Conservation (phyloP, 2,888 invertebrate genomes). For the Portevinia maculata region DNA sequence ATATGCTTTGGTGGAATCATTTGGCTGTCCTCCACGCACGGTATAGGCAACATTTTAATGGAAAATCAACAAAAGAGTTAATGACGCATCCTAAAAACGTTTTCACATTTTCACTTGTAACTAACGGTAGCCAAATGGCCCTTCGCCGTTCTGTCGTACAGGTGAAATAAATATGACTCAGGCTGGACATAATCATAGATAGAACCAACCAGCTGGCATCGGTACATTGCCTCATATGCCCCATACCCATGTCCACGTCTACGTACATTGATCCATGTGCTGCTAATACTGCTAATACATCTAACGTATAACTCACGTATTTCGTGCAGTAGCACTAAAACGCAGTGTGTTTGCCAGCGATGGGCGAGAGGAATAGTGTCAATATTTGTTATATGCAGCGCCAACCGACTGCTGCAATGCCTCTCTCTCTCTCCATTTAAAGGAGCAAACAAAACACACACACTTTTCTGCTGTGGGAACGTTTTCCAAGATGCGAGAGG, state of each 20-base stretch:
- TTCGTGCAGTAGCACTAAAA: background rate
- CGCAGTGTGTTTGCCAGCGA: background rate
- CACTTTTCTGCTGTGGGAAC: slow-evolving; percentile 26
- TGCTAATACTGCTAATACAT: slow-evolving; percentile 48
- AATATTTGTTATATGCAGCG: slow-evolving; percentile 65
- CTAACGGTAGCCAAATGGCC: background rate
- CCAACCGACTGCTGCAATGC: slow-evolving; percentile 46
- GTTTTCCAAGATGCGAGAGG: background rate
- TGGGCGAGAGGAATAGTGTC: slow-evolving; percentile 37
- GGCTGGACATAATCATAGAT: slow-evolving; percentile 60
- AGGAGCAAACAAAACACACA: slow-evolving; percentile 20
- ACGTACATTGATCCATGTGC: background rate
- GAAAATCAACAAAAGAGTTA: slow-evolving; percentile 74
- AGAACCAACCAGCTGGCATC: slow-evolving; percentile 56
- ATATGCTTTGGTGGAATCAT: slow-evolving; percentile 66
- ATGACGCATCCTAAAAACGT: slow-evolving; percentile 73
- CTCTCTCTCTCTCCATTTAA: slow-evolving; percentile 7
- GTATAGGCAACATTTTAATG: slow-evolving; percentile 63
- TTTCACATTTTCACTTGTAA: slow-evolving; percentile 72
- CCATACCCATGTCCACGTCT: background rate
- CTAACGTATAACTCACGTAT: slow-evolving; percentile 39
- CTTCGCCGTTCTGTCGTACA: slow-evolving; percentile 26
- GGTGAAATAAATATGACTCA: slow-evolving; percentile 73
- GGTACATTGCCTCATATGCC: slow-evolving; percentile 46
- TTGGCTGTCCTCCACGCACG: slow-evolving; percentile 14